Evolutionary conservation across 2,113 vertebrate species (phyloP).

Genomic region (Ophiodon elongatus): DNA sequence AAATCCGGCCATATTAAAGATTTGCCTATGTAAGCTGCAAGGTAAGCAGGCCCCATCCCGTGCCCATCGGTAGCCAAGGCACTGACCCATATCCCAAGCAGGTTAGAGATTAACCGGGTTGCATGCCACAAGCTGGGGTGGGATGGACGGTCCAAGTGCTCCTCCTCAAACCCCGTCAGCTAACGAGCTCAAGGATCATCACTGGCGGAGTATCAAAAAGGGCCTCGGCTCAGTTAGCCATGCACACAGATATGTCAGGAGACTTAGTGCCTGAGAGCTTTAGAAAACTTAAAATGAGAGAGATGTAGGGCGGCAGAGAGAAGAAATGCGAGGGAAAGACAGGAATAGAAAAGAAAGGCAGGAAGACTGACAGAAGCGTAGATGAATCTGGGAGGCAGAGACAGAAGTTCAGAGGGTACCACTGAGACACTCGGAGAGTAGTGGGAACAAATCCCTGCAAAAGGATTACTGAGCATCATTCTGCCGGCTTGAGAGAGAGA

Average conservation of each 20-base stretch:
- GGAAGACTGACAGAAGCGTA: conserved; percentile 23
- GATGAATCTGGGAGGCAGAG: conserved; percentile 45
- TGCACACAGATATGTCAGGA: conserved; percentile 51
- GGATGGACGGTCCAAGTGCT: conserved; percentile 35
- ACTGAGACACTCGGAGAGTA: conserved; percentile 37
- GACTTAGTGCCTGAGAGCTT: conserved; percentile 57
- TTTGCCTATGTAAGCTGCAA: conserved; percentile 74
- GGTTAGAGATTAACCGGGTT: conserved; percentile 77
- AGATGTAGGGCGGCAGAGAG: conserved; percentile 26
- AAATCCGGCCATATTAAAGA: conserved; percentile 81
- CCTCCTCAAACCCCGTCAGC: conserved; percentile 51
- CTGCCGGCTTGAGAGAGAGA: conserved; percentile 25
- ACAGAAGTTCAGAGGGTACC: conserved; percentile 44
- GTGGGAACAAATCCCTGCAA: conserved; percentile 65
- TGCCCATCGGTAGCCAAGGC: conserved; percentile 50
- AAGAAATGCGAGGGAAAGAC: conserved; percentile 31
- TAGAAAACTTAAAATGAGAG: conserved; percentile 47
- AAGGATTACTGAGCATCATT: conserved; percentile 71
- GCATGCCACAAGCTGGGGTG: conserved; percentile 17
- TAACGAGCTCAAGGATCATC: conserved; percentile 62
- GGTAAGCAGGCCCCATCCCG: conserved; percentile 65
- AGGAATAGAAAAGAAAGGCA: conserved; percentile 48
- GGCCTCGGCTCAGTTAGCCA: conserved; percentile 53
- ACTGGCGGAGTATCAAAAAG: conserved; percentile 49
- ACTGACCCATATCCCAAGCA: conserved; percentile 83